Percentiles rank a stretch among this genome's conserved stretches.
Evolutionary conservation across 35 echinoderm and acorn worm genomes (phyloP).

Genomic region (Stichopus chloronotus): DNA sequence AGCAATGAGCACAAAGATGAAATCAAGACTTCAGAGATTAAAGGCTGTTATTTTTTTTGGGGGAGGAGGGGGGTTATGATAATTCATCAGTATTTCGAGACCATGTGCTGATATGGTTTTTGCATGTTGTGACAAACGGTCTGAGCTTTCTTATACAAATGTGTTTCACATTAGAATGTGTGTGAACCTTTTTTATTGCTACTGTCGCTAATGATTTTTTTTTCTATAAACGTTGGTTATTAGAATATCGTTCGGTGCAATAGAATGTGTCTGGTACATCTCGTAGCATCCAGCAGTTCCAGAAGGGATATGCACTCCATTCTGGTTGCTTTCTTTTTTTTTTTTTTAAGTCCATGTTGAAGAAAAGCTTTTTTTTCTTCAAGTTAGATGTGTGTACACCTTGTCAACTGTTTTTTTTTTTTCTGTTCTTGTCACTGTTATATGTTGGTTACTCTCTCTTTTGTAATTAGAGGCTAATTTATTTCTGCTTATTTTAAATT

Average conservation of each 20-base stretch:
- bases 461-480: constrained; percentile 25
- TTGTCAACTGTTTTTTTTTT: not conserved
- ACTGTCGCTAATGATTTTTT: not conserved
- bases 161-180: constrained; percentile 47
- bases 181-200: constrained; percentile 2
- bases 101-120: constrained; percentile 57
- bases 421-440: not conserved
- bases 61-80: no score
- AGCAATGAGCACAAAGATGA: not conserved
- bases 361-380: no score
- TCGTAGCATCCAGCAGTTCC: no score
- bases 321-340: not conserved
- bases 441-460: not conserved
- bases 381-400: not conserved
- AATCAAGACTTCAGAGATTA: not conserved
- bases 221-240: not conserved
- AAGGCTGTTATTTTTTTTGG: not conserved
- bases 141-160: constrained; percentile 52
- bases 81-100: not conserved
- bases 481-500: not conserved
- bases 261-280: not conserved
- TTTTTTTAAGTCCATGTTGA: not conserved
- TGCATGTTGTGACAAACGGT: constrained; percentile 22
- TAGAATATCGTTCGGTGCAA: constrained; percentile 10
- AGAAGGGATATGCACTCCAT: not conserved